Percentiles rank a stretch among this genome's conserved stretches.
These are phyloP conservation scores for Physocephala rufipes DNA, from an alignment of 2,888 invertebrate genomes.

Conservation along the genomic window DNA sequence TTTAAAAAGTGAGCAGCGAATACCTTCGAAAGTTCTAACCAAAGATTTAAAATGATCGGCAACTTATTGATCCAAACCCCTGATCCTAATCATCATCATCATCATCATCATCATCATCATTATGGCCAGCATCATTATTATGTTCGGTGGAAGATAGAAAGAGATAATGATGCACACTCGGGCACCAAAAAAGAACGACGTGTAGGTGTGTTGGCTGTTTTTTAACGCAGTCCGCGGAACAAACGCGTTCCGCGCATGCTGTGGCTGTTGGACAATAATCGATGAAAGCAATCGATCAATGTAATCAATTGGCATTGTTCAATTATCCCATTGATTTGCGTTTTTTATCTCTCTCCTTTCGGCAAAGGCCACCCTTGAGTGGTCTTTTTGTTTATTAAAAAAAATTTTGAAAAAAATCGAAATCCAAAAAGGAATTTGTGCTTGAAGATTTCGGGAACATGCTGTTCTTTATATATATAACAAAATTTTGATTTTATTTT, in stretches of 20 bases:
- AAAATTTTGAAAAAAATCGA: background rate
- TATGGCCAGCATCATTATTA: no score
- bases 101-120: no score
- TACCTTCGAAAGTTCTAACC: background rate
- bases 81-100: no score
- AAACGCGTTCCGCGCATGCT: conserved; percentile 25
- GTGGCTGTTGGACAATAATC: conserved; percentile 58
- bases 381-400: background rate
- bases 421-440: no score
- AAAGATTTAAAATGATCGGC: conserved; percentile 29
- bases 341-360: background rate
- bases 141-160: no score
- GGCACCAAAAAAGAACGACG: no score
- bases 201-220: conserved; percentile 33
- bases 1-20: background rate
- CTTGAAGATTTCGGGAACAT: background rate
- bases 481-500: no score
- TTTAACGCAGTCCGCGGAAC: conserved; percentile 6
- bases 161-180: background rate
- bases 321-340: conserved; percentile 36
- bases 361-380: conserved; percentile 5
- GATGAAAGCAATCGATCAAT: conserved; percentile 63
- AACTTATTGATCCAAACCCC: conserved; percentile 34
- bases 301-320: conserved; percentile 52
- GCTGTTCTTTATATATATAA: background rate